Percentiles rank a stretch among this genome's conserved stretches.
phyloP scores from a whole-genome alignment of 2,797 vertebrate genomes.

The Okamejei kenojei region DNA sequence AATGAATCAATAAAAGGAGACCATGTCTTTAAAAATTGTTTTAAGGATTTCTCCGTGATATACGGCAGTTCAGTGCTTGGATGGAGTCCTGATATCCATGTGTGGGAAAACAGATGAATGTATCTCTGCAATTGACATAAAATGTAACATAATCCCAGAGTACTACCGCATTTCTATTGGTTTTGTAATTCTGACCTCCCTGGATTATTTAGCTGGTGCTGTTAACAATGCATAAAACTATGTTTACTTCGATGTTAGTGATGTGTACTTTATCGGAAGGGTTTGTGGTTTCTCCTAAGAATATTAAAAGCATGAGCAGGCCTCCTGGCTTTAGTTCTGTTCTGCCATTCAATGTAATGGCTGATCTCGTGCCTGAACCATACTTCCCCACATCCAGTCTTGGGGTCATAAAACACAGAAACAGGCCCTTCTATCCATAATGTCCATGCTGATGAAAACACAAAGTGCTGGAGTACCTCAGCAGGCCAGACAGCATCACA shows the following conservation, averaged over 20 bases:
- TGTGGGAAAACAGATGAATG: too few relatives aligned
- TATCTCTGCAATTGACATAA: background rate
- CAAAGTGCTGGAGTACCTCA: too few relatives aligned
- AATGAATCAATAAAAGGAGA: too few relatives aligned
- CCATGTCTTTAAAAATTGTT: too few relatives aligned
- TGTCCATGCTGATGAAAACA: too few relatives aligned
- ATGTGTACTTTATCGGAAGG: background rate
- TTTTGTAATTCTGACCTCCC: background rate
- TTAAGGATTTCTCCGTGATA: background rate
- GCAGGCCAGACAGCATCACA: too few relatives aligned
- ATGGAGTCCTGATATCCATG: background rate
- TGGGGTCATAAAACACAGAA: too few relatives aligned
- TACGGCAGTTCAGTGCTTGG: background rate
- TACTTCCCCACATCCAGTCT: too few relatives aligned
- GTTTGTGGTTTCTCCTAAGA: background rate
- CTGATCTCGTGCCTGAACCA: too few relatives aligned
- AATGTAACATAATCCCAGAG: background rate
- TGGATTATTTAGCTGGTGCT: background rate
- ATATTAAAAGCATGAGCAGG: background rate
- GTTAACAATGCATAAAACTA: background rate
- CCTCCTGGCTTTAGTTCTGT: too few relatives aligned
- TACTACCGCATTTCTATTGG: background rate
- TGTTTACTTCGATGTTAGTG: background rate
- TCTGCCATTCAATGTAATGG: too few relatives aligned
- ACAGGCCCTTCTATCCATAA: too few relatives aligned